Base-by-base conservation (phyloP, 2,797 vertebrate genomes). In the Graptemys geographica region DNA sequence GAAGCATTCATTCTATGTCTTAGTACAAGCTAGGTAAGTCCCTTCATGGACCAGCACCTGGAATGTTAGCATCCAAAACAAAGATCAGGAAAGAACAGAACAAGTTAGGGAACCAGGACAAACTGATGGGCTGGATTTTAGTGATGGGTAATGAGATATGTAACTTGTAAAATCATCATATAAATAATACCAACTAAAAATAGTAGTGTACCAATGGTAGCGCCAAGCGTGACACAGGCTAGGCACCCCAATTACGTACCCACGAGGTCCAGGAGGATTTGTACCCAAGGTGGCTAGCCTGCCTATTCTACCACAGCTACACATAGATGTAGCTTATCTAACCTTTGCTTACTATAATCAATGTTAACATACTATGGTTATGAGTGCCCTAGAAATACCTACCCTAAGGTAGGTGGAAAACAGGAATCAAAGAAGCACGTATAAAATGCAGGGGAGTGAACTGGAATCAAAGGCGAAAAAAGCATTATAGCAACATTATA, bases 341-440 rank as follows among this genome's bases (percentile, higher is more conserved):
- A 56, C 74, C 55, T 11, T 4, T 69, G 90, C 87, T 52, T 52
- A 11, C 1, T 37, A 12, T 49, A 88, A 55, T 27, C 51, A 62
- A 55, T 82, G 3, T 74, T 52, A 69, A 55, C 1, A 37, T 37
- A 5, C 6, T 69, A 59, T 83, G 91, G 65, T 65, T 44, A 81
- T 4, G 12, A 83, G 65, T 6, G n/a, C 12, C 49, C 44, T 76
- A 79, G 78, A 91, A 90, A 74, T 8, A 33, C 84, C 86, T 88
- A 65, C 47, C 76, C n/a, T 8, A 4, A 7, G 3, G 53, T 23
- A n/a, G 11, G 0, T 3, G 7, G 1, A 1, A 5, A 1, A 6
- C 52, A 16, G 27, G 55, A 33, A 57, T 37, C 0, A 27, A 8
- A 47, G 6, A 55, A 47, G 9, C 5, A 0, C 41, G n/a, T 3